Conservation (phyloP, 37 sponge, comb jelly and placozoan genomes). For the Trichoplax adhaerens region DNA sequence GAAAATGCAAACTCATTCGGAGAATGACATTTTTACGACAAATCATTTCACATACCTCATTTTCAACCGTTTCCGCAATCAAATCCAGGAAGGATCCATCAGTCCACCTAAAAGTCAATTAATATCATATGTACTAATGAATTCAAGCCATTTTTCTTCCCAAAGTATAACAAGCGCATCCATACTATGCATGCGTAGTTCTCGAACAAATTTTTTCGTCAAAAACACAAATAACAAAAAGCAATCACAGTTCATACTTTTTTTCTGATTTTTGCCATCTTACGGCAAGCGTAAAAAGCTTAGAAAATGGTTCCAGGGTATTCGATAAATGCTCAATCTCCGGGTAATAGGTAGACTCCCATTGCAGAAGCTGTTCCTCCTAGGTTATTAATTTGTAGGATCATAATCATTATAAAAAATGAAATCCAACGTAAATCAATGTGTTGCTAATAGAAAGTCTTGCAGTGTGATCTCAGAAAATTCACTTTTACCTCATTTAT, state of each 20-base stretch:
- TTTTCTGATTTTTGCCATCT: conserved; percentile 94
- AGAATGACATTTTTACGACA: too few species aligned
- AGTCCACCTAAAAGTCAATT: conserved; percentile 26
- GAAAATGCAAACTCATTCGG: too few species aligned
- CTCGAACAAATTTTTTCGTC: too few species aligned
- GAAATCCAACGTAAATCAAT: too few species aligned
- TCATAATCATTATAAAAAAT: too few species aligned
- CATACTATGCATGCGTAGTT: too few species aligned
- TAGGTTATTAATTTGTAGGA: not conserved
- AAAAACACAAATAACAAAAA: too few species aligned
- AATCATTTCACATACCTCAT: conserved; percentile 25
- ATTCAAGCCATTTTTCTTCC: too few species aligned
- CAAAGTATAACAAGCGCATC: too few species aligned
- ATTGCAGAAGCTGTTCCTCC: conserved; percentile 89
- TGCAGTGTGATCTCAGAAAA: not conserved
- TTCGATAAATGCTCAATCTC: conserved; percentile 60
- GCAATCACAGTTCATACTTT: conserved; percentile 9
- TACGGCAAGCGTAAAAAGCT: conserved; percentile 65
- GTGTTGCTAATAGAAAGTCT: not conserved
- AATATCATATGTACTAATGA: too few species aligned
- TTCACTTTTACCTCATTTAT: conserved; percentile 49
- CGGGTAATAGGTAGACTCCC: conserved; percentile 71
- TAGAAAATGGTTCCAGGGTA: conserved; percentile 71
- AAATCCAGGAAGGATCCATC: conserved; percentile 83
- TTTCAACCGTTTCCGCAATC: conserved; percentile 84